These are phyloP conservation scores for Dunckerocampus dactyliophorus DNA, from an alignment of 2,113 vertebrate species.

Conservation along the genomic window DNA sequence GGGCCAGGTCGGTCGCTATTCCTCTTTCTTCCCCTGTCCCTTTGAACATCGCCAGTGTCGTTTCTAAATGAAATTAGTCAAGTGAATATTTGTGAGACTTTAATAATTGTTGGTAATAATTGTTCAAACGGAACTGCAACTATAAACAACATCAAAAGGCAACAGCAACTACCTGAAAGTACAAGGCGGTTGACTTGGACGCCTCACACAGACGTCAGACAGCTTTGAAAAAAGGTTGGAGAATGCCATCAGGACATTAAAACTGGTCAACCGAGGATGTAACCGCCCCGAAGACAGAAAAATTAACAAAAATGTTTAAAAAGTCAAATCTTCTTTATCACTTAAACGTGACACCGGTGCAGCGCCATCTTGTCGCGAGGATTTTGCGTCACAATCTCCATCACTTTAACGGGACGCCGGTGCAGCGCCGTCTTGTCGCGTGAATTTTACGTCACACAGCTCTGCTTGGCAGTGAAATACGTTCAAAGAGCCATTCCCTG, in stretches of 20 bases:
- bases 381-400: slow-evolving; percentile 1
- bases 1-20: neutral
- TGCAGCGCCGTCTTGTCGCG: neutral
- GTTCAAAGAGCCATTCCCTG: no score
- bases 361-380: neutral
- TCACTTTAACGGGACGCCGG: no score
- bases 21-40: slow-evolving; percentile 28
- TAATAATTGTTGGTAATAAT: no score
- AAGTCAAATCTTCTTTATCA: neutral
- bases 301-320: neutral
- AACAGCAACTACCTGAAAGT: slow-evolving; percentile 20
- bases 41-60: neutral
- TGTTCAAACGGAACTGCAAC: neutral
- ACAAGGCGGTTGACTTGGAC: neutral
- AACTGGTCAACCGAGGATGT: no score
- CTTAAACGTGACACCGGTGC: no score
- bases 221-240: slow-evolving; percentile 46
- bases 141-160: no score
- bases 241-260: slow-evolving; percentile 41
- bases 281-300: neutral
- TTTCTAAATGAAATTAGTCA: slow-evolving; percentile 12
- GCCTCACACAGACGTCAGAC: neutral
- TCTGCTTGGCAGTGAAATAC: no score
- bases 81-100: neutral
- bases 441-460: neutral